phyloP scores from a whole-genome alignment of 1,140 invertebrate species.

The Cotesia chilonis region DNA sequence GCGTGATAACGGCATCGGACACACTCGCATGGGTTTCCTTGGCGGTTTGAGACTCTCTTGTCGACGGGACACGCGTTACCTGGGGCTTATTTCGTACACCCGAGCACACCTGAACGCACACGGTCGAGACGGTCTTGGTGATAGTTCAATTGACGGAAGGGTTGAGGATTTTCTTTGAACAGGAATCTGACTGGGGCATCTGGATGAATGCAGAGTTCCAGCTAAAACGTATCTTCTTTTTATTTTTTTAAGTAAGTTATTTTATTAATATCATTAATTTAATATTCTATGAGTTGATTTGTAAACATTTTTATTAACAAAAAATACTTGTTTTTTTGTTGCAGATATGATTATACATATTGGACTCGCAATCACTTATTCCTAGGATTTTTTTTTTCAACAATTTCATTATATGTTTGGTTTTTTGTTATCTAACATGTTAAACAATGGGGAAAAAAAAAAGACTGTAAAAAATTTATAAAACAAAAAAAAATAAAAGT shows the following conservation, averaged over 20 bases:
- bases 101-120: neutral
- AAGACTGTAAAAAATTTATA: neutral
- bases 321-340: neutral
- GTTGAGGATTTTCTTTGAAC: constrained; percentile 1
- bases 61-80: constrained; percentile 1
- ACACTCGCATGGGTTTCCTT: neutral
- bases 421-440: neutral
- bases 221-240: constrained; percentile 37
- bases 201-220: constrained; percentile 35
- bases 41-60: constrained; percentile 10
- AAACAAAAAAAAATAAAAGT: constrained; percentile 12
- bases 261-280: neutral
- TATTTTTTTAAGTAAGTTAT: constrained; percentile 39
- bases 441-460: neutral
- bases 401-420: no score
- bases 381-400: no score
- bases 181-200: constrained; percentile 11
- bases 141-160: neutral
- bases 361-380: no score
- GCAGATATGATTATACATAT: no score
- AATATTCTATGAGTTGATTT: no score
- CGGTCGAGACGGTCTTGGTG: neutral
- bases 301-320: neutral
- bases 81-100: constrained; percentile 4
- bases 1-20: constrained; percentile 13